These are phyloP conservation scores for Micromussa lordhowensis DNA, from an alignment of 92 coral and sea anemone genomes.

Conservation along the genomic window DNA sequence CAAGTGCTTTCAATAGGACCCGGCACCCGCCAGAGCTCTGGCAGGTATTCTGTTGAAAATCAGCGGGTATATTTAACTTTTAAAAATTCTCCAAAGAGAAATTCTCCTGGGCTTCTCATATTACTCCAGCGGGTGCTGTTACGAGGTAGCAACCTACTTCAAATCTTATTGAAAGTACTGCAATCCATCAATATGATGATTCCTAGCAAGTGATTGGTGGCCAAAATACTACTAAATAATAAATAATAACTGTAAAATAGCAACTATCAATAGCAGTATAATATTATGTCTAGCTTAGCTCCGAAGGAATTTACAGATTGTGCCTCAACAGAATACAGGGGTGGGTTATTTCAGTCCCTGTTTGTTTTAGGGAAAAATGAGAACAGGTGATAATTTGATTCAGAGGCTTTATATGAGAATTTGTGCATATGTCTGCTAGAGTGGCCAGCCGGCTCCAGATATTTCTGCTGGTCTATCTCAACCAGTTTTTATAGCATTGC, in stretches of 20 bases:
- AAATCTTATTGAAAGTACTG: too few species aligned
- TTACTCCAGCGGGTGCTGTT: too few species aligned
- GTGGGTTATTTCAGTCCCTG: constrained; percentile 3
- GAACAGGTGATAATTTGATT: not conserved
- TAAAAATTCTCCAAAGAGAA: too few species aligned
- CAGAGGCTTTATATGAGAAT: not conserved
- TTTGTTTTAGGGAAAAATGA: not conserved
- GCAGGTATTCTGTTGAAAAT: too few species aligned
- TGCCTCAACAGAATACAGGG: not conserved
- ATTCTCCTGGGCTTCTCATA: too few species aligned
- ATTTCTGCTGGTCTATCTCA: constrained; percentile 7
- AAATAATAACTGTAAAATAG: not conserved
- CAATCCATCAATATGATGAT: not conserved
- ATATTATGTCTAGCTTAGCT: constrained; percentile 17
- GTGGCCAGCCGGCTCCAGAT: not conserved
- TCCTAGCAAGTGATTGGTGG: constrained; percentile 10
- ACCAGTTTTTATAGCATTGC: too few species aligned
- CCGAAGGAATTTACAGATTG: not conserved
- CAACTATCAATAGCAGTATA: too few species aligned
- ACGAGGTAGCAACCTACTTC: too few species aligned
- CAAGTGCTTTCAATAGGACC: too few species aligned
- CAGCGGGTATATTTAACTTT: too few species aligned
- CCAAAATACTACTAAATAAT: not conserved
- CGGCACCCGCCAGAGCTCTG: too few species aligned
- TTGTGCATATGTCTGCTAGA: not conserved